Evolutionary conservation across 2,113 vertebrate species (phyloP).

Genomic region (Trogon surrucura): DNA sequence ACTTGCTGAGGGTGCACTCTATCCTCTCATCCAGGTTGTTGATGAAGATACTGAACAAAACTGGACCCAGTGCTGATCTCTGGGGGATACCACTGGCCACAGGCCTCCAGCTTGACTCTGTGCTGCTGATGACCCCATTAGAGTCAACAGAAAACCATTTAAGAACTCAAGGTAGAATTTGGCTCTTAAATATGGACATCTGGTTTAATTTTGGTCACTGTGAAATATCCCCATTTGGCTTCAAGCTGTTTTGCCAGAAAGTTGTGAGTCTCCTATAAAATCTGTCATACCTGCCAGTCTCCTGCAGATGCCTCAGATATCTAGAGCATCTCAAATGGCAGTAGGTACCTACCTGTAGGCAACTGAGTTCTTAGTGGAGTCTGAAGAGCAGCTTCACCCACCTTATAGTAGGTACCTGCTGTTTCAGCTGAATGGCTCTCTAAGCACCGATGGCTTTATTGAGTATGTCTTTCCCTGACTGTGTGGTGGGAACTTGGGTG

Average conservation of each 20-base stretch:
- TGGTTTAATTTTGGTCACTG: not conserved
- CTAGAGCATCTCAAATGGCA: not conserved
- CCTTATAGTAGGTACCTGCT: not conserved
- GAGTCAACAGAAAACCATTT: not conserved
- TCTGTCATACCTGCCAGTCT: not conserved
- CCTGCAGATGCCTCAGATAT: not conserved
- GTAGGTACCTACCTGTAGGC: not conserved
- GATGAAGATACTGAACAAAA: too few species aligned
- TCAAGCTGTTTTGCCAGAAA: not conserved
- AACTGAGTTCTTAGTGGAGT: not conserved
- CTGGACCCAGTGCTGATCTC: too few species aligned
- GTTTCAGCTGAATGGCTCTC: not conserved
- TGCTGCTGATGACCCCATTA: not conserved
- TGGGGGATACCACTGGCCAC: too few species aligned
- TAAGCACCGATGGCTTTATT: not conserved
- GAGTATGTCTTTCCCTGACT: not conserved
- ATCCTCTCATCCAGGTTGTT: too few species aligned
- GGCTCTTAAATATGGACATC: not conserved
- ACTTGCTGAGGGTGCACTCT: too few species aligned
- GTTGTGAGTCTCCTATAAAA: not conserved
- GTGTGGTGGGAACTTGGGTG: not conserved
- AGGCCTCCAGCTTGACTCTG: too few species aligned
- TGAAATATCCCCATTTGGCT: not conserved
- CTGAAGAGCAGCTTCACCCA: not conserved
- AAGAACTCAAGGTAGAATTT: not conserved